These are phyloP conservation scores for Saiga tatarica DNA, from an alignment of 2,113 vertebrate genomes.

Conservation along the genomic window DNA sequence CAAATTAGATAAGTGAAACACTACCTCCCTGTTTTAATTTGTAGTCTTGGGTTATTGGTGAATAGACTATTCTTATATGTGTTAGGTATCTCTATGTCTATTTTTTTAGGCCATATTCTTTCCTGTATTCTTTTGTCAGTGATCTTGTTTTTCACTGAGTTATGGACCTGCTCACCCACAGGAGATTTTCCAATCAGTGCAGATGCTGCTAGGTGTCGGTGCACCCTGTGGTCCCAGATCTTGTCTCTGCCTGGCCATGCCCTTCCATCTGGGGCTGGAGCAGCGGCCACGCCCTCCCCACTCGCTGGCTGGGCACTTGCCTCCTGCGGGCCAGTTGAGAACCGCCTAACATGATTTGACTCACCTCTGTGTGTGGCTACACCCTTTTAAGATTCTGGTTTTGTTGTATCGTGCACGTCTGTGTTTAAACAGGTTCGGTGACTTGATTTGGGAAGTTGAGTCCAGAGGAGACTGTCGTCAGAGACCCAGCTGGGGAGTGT, in stretches of 20 bases:
- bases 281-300: neutral
- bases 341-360: slow-evolving; percentile 57
- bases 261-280: neutral
- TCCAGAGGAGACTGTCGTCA: neutral
- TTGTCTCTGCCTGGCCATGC: neutral
- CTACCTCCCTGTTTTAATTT: neutral
- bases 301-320: neutral
- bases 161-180: neutral
- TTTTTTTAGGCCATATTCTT: neutral
- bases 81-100: neutral
- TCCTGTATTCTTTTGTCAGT: neutral
- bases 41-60: neutral
- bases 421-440: slow-evolving; percentile 53
- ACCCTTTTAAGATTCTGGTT: slow-evolving; percentile 33
- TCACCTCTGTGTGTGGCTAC: slow-evolving; percentile 55
- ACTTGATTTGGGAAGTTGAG: neutral
- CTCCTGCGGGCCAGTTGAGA: slow-evolving; percentile 49
- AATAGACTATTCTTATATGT: neutral
- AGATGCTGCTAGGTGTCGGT: neutral
- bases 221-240: neutral
- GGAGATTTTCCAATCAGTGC: neutral
- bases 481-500: neutral
- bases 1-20: neutral
- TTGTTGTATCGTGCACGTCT: slow-evolving; percentile 13
- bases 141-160: neutral